Evolutionary conservation across 2,797 vertebrate genomes (phyloP).

Genomic region (Podarcis siculus): DNA sequence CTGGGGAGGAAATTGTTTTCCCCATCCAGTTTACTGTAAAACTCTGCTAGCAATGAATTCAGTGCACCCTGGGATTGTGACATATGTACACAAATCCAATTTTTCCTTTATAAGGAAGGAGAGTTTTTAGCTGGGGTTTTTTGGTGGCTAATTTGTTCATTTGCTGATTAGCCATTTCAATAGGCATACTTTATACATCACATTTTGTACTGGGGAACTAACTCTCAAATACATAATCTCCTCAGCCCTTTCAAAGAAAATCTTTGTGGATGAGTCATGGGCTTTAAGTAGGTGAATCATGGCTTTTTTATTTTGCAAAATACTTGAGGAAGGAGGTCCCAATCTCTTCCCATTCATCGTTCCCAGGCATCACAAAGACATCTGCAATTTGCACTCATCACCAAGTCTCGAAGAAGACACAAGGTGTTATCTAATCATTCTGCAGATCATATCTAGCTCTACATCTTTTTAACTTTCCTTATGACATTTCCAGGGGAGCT

Average conservation of each 20-base stretch:
- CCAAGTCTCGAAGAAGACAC: background rate
- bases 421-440: background rate
- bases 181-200: background rate
- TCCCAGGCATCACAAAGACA: background rate
- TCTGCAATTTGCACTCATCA: background rate
- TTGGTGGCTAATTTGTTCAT: background rate
- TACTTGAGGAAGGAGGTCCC: background rate
- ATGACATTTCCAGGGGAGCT: background rate
- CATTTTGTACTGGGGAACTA: background rate
- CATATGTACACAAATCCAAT: background rate
- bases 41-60: background rate
- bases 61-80: background rate
- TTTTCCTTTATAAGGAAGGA: background rate
- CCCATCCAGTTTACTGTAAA: background rate
- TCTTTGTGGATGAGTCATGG: background rate
- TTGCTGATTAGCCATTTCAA: background rate
- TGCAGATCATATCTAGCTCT: background rate
- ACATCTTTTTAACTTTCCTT: background rate
- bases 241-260: background rate
- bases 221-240: background rate
- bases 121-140: background rate
- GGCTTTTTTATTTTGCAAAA: background rate
- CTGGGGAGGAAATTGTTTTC: too few species aligned
- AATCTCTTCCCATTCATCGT: background rate
- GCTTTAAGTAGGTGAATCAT: background rate